Evolutionary conservation across 2,888 invertebrate genomes (phyloP).

Genomic region (Conistra vaccinii): DNA sequence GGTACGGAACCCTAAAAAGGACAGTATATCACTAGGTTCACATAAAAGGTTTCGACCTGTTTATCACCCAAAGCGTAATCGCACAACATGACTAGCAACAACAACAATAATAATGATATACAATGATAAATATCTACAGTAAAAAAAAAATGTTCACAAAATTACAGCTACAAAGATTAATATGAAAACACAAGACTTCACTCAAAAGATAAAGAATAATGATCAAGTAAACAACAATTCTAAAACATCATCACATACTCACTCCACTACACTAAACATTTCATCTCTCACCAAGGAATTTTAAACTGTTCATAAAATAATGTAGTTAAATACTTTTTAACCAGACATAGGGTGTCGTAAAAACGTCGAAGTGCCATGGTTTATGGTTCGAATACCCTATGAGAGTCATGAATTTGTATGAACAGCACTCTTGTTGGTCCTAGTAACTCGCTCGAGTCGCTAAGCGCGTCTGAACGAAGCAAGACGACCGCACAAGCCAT

Average conservation of each 20-base stretch:
- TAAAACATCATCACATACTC: slow-evolving; percentile 2
- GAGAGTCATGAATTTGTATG: slow-evolving; percentile 66
- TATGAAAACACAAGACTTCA: not conserved
- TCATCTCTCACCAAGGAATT: slow-evolving; percentile 76
- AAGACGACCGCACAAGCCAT: slow-evolving; percentile 23
- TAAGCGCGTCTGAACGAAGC: slow-evolving; percentile 30
- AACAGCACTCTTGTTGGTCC: slow-evolving; percentile 46
- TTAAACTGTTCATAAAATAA: slow-evolving; percentile 79
- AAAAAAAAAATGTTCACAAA: too few species aligned
- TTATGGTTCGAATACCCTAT: slow-evolving; percentile 74
- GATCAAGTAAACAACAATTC: slow-evolving; percentile 1
- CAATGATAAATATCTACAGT: too few species aligned
- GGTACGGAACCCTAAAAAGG: too few species aligned
- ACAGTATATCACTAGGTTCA: too few species aligned
- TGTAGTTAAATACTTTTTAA: slow-evolving; percentile 67
- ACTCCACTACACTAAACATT: slow-evolving; percentile 69
- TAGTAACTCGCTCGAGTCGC: slow-evolving; percentile 36
- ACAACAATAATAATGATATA: too few species aligned
- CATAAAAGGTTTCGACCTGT: too few species aligned
- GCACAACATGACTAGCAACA: too few species aligned
- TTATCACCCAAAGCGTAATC: too few species aligned
- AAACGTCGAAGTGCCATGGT: slow-evolving; percentile 75
- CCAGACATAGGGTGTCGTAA: slow-evolving; percentile 77
- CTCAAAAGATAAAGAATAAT: not conserved
- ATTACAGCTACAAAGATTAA: too few species aligned